These are phyloP conservation scores for Aromia moschata DNA, from an alignment of 2,888 invertebrate species.

Conservation along the genomic window DNA sequence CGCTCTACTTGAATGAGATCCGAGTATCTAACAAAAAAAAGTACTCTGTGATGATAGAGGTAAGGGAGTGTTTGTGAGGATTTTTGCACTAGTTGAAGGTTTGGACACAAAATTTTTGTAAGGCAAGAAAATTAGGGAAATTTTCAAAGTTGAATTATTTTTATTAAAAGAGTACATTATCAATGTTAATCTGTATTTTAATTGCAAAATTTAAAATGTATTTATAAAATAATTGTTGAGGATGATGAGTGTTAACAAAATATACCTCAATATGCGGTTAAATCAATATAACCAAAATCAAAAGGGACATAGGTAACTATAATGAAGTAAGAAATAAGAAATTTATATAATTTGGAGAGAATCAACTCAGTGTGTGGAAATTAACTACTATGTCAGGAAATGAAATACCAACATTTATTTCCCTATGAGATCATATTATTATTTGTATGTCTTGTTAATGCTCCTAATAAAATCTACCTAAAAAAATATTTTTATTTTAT, in stretches of 20 bases:
- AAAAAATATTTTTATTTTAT: conserved; percentile 37
- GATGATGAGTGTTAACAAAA: conserved; percentile 15
- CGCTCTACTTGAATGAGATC: conserved; percentile 1
- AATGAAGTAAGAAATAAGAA: no score
- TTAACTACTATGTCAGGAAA: no score
- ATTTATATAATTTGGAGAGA: no score
- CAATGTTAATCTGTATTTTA: conserved; percentile 39
- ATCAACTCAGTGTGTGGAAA: no score
- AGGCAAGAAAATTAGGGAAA: background rate
- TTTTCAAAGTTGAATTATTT: conserved; percentile 20
- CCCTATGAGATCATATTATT: no score
- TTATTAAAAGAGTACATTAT: conserved; percentile 26
- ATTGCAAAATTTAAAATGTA: conserved; percentile 35
- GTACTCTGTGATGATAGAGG: conserved; percentile 22
- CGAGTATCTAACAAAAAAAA: conserved; percentile 1
- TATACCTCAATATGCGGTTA: no score
- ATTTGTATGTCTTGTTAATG: conserved; percentile 16
- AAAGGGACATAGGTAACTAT: no score
- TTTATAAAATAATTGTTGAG: conserved; percentile 45
- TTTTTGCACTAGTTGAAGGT: conserved; percentile 38
- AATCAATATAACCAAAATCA: no score
- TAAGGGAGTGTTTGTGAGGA: conserved; percentile 23
- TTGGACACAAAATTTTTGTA: conserved; percentile 1
- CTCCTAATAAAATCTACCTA: background rate
- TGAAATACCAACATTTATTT: no score